These are phyloP conservation scores for Acronicta psi DNA, from an alignment of 2,888 invertebrate species.

Conservation along the genomic window DNA sequence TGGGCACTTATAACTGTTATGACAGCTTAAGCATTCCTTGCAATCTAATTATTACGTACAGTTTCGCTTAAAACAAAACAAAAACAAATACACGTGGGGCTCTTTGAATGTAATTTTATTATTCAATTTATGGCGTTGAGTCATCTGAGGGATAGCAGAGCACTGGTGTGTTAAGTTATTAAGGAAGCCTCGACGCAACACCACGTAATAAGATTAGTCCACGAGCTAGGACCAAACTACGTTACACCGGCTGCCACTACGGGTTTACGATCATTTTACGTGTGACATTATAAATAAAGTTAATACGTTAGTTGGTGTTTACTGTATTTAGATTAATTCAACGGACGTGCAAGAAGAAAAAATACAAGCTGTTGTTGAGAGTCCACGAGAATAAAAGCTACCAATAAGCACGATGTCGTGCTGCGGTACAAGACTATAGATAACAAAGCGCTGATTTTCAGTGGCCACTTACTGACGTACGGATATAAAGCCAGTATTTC, in stretches of 20 bases:
- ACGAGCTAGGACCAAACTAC: conserved; percentile 58
- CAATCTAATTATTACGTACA: conserved; percentile 4
- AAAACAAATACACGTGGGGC: conserved; percentile 22
- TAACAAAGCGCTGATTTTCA: too few species aligned
- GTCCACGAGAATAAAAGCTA: too few species aligned
- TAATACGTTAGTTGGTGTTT: not conserved
- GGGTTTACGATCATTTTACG: conserved; percentile 39
- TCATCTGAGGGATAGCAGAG: conserved; percentile 72
- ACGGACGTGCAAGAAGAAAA: too few species aligned
- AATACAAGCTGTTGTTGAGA: too few species aligned
- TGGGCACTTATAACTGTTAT: not conserved
- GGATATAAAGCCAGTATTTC: too few species aligned
- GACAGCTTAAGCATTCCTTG: not conserved
- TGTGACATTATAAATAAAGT: conserved; percentile 3
- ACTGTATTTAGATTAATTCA: too few species aligned
- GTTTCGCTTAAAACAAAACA: conserved; percentile 21
- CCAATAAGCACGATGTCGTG: too few species aligned
- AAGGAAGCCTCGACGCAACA: conserved; percentile 81
- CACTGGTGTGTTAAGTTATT: conserved; percentile 75
- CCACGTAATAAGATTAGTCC: conserved; percentile 81
- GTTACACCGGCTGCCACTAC: conserved; percentile 39
- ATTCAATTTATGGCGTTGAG: conserved; percentile 68
- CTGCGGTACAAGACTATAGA: too few species aligned
- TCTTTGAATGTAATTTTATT: conserved; percentile 48
- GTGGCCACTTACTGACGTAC: too few species aligned